Evolutionary conservation across 2,888 invertebrate genomes (phyloP), one percentile per base, ranked within the genome.

Genomic region (Bembecia ichneumoniformis): DNA sequence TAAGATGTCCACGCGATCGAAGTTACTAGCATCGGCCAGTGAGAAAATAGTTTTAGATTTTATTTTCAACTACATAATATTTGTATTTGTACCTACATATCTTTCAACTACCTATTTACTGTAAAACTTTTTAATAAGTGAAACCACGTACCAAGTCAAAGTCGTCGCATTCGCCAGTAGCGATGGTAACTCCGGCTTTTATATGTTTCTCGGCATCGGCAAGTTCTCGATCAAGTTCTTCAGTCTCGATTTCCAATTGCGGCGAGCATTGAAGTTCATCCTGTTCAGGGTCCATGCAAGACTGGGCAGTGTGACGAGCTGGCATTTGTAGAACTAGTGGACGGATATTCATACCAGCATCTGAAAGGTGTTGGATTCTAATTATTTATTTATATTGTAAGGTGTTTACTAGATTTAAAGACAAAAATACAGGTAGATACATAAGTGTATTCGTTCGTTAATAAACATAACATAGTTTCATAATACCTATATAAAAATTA

Each of bases 111-210:
- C 7, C 28, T 28, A 28, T 28, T 28, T 28, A 28, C 9, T 28
- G 7, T 28, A 28, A 28, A n/a, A 2, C 9, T 28, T 28, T 28
- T 28, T 20, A 36, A 36, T 11, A n/a, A 36, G 0, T 13, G 3
- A 36, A 40, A 34, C 14, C n/a, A 74, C 83, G 77, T 58, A 87
- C 87, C 72, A 81, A 80, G 35, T 87, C 86, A 40, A 40, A 13
- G 40, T 70, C 76, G 55, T 87, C 87, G 50, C 83, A 86, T 55
- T 88, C 88, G 49, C 82, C 83, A 1, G 77, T 74, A 15, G 87
- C 88, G 50, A 87, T 74, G 34, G 82, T 73, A 3, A 77, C 74
- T 20, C 71, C 80, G 51, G 68, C 73, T 3, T 80, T 71, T 52
- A 86, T 62, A 43, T 78, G 81, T 35, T 72, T 72, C 53, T 84